These are phyloP conservation scores for Chlorops oryzae DNA, from an alignment of 1,140 invertebrate species.

Conservation along the genomic window DNA sequence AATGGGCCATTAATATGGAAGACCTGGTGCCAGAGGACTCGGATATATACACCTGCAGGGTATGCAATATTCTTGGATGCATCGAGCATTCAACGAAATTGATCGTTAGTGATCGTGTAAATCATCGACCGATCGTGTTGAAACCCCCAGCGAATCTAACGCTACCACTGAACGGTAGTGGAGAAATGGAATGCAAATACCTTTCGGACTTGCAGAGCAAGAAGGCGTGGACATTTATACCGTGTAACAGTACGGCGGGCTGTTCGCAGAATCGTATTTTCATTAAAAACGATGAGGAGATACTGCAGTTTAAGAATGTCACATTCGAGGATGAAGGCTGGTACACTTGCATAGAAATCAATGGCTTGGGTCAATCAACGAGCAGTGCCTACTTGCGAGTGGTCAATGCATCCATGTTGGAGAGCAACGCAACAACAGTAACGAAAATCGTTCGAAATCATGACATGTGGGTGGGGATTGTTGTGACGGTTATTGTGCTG, in stretches of 20 bases:
- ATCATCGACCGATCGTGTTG: conserved; percentile 37
- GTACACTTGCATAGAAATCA: conserved; percentile 87
- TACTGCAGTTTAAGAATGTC: conserved; percentile 72
- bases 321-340: conserved; percentile 82
- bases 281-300: conserved; percentile 24
- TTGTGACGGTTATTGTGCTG: conserved; percentile 14
- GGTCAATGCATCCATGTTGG: conserved; percentile 52
- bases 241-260: conserved; percentile 10
- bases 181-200: conserved; percentile 35
- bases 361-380: conserved; percentile 71
- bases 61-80: conserved; percentile 72
- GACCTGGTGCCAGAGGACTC: conserved; percentile 69
- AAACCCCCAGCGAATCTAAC: conserved; percentile 30
- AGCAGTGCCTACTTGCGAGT: conserved; percentile 80
- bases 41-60: conserved; percentile 79
- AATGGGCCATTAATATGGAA: conserved; percentile 65
- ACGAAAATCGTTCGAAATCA: conserved; percentile 17
- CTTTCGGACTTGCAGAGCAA: conserved; percentile 37
- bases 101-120: conserved; percentile 38
- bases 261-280: conserved; percentile 16
- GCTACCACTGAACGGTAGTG: conserved; percentile 28
- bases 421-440: conserved; percentile 16
- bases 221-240: conserved; percentile 32
- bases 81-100: conserved; percentile 64
- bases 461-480: conserved; percentile 15